Percentiles rank a stretch among this genome's conserved stretches.
These are phyloP conservation scores for Heteronetta atricapilla DNA, from an alignment of 2,113 vertebrate species.

Conservation along the genomic window DNA sequence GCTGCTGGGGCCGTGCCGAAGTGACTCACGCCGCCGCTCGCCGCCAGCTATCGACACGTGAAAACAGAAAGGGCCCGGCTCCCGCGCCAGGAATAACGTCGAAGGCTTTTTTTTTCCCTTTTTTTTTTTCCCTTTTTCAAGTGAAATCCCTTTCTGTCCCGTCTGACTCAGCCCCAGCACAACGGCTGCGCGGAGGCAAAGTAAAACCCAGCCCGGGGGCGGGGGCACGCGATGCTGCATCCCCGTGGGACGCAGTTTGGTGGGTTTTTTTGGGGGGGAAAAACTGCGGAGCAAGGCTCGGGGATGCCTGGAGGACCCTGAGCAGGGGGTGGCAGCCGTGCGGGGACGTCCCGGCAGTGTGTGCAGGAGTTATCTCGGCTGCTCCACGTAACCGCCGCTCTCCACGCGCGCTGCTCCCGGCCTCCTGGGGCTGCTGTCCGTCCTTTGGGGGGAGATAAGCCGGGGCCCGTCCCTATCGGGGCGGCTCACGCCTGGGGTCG, in stretches of 20 bases:
- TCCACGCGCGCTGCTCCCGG: neutral
- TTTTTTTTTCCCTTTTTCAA: neutral
- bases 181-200: accelerated
- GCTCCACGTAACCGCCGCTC: neutral
- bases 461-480: neutral
- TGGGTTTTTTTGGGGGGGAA: neutral
- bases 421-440: neutral
- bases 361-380: neutral
- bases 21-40: neutral
- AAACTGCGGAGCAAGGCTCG: neutral
- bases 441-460: neutral
- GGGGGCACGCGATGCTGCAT: accelerated
- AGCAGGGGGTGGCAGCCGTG: neutral
- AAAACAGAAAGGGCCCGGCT: neutral
- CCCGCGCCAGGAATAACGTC: neutral
- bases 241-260: accelerated
- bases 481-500: neutral
- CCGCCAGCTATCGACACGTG: neutral
- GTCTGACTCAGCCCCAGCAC: neutral
- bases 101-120: neutral
- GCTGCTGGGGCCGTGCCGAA: neutral
- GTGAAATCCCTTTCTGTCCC: neutral
- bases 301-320: neutral
- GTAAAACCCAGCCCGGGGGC: accelerated
- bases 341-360: neutral